A percentile compares a stretch with the other conserved stretches of the same genome.
phyloP scores from a whole-genome alignment of 2,113 vertebrate species.

The Hylia prasina region DNA sequence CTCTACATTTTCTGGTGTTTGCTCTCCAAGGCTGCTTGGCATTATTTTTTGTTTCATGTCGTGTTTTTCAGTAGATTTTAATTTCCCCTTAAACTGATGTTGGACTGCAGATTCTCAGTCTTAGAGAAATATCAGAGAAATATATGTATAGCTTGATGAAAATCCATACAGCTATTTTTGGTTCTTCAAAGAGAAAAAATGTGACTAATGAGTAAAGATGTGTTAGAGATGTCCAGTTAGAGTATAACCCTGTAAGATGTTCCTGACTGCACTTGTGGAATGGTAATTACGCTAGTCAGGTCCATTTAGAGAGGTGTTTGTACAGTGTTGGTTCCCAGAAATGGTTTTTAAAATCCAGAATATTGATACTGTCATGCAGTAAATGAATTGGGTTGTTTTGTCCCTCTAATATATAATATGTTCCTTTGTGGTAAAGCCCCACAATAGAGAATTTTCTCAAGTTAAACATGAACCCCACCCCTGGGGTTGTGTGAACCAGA shows the following conservation, averaged over 20 bases:
- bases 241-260: background rate
- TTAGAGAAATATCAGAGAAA: background rate
- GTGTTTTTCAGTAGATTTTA: background rate
- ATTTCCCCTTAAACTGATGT: background rate
- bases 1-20: background rate
- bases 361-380: background rate
- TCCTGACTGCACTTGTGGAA: background rate
- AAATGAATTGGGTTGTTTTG: background rate
- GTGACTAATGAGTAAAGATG: background rate
- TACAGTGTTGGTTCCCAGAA: accelerated
- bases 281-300: background rate
- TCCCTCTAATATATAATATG: background rate
- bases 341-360: background rate
- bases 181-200: background rate
- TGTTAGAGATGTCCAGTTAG: background rate
- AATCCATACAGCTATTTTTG: background rate
- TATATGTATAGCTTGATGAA: background rate
- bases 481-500: background rate
- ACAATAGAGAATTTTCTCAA: background rate
- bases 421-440: background rate
- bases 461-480: background rate
- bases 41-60: background rate
- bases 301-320: background rate
- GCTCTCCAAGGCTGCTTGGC: background rate
- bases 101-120: background rate